phyloP scores from a whole-genome alignment of 2,888 invertebrate genomes.

The Clivina fossor region DNA sequence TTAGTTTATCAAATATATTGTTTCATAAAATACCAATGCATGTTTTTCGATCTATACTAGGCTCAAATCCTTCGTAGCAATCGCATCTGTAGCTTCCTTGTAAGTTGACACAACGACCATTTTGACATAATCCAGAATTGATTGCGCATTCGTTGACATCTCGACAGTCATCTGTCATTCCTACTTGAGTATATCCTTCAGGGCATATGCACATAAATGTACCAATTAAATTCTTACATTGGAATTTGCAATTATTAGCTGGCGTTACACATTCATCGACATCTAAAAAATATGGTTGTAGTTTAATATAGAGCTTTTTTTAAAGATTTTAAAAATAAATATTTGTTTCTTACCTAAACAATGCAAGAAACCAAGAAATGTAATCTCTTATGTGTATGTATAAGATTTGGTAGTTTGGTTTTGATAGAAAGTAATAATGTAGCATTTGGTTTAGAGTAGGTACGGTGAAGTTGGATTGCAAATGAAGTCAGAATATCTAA shows the following conservation, averaged over 20 bases:
- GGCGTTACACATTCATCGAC: constrained; percentile 83
- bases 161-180: constrained; percentile 68
- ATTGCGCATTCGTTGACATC: constrained; percentile 80
- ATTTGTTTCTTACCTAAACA: no score
- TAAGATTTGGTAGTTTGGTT: no score
- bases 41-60: constrained; percentile 69
- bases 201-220: constrained; percentile 85
- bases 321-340: no score
- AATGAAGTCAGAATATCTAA: no score
- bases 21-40: constrained; percentile 85
- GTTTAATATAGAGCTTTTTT: no score
- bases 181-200: constrained; percentile 59
- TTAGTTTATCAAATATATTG: no score
- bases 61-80: constrained; percentile 75
- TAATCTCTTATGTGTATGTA: no score
- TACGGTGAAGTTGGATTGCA: no score
- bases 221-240: constrained; percentile 84
- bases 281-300: constrained; percentile 84
- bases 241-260: constrained; percentile 75
- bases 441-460: no score
- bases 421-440: no score
- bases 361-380: no score
- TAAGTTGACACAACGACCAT: constrained; percentile 77
- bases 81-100: constrained; percentile 77
- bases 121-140: constrained; percentile 65